Conservation (phyloP, 2,797 vertebrate genomes). For the Choloepus didactylus region DNA sequence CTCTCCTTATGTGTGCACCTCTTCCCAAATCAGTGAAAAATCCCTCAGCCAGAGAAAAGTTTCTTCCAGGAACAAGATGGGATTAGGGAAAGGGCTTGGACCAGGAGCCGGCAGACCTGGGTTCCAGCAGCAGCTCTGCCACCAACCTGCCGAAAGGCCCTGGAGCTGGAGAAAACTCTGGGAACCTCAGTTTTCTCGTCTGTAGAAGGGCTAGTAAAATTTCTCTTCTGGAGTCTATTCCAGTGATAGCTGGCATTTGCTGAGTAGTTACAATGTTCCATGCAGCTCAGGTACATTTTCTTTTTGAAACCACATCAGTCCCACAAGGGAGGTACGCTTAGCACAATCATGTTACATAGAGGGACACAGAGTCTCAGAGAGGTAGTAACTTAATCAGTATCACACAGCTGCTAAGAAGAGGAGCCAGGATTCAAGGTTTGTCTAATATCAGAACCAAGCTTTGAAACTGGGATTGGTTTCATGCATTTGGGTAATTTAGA, state of each 20-base stretch:
- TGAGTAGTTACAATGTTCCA: fast-evolving
- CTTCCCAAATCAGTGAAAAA: background rate
- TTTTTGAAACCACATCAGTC: background rate
- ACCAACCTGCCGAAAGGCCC: background rate
- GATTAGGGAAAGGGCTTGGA: background rate
- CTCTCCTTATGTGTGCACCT: background rate
- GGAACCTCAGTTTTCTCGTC: background rate
- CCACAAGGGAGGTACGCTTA: background rate
- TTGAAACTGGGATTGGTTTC: background rate
- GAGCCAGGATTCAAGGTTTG: background rate
- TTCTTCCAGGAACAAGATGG: background rate
- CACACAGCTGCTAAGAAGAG: background rate
- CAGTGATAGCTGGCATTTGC: background rate
- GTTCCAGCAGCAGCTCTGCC: background rate
- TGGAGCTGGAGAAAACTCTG: background rate
- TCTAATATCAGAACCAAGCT: background rate
- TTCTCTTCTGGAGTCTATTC: background rate
- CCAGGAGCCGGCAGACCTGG: background rate
- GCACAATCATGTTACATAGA: background rate
- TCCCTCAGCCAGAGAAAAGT: background rate
- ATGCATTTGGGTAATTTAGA: background rate
- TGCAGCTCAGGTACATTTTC: background rate
- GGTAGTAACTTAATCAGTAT: background rate
- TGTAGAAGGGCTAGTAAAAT: background rate
- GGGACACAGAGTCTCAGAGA: background rate